Base-by-base conservation (phyloP, 2,113 vertebrate species). In the Nicator chloris region DNA sequence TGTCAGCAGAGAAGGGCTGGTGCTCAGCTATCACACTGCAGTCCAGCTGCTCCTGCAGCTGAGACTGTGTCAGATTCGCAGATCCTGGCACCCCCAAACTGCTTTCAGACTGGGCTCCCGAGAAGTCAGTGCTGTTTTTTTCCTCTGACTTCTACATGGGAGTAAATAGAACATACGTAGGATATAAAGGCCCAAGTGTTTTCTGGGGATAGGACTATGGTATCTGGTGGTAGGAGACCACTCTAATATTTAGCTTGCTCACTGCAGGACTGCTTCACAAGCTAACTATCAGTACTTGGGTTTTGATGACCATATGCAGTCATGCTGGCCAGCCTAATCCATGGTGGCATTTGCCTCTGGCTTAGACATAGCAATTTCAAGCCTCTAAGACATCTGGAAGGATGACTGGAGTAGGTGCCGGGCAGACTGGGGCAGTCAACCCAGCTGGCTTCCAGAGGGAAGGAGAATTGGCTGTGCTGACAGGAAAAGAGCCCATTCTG, bases 41-140 rank as follows among this genome's bases (percentile, higher is more conserved):
- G 39, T 75, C 64, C 68, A 84, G 69, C 51, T 85, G 73, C 65
- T 91, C 39, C 91, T 82, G 73, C 59, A 60, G 76, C 80, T 88
- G 54, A 60, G 20, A 15, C 60, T 54, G 21, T 23, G 42, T 51
- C 80, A 88, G n/a, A 47, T 59, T 33, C 45, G 51, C 2, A 2
- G 18, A 40, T 57, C 31, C 53, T 7, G 4, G 47, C 60, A 66
- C 20, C 45, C 19, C 20, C 14, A 42, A 53, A 42, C n/a, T 63
- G 31, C 66, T 75, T 83, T 68, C 66, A 78, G 28, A 75, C 28
- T 17, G 27, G 11, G 44, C 47, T 71, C 31, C 15, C n/a, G 47
- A 75, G 16, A 64, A 90, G 22, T 22, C 4, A 0, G 39, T 56
- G 65, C 51, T 61, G 16, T 51, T 89, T 85, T 20, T 68, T 87